Percentiles rank a stretch among this genome's conserved stretches.
Conservation (phyloP, 2,113 vertebrate species). For the Muntiacus muntjak region DNA sequence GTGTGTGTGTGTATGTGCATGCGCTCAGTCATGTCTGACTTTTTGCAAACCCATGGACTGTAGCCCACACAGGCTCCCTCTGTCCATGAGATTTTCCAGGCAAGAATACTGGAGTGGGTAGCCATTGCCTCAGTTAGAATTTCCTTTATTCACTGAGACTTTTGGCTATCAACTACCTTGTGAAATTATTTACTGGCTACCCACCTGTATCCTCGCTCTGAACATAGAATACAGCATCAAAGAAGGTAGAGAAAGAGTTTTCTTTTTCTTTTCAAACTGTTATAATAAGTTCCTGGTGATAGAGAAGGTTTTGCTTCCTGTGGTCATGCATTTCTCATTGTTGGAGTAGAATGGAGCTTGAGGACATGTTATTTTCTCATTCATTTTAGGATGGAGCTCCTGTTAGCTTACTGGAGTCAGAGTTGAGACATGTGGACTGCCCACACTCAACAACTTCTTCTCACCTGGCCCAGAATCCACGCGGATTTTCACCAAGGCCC, state of each 20-base stretch:
- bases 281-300: background rate
- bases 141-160: background rate
- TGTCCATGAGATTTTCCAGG: background rate
- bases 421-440: background rate
- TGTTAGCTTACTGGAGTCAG: background rate
- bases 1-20: fast-evolving
- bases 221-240: background rate
- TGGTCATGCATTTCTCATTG: background rate
- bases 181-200: background rate
- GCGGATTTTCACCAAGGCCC: background rate
- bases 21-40: fast-evolving
- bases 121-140: background rate
- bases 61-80: too few relatives aligned
- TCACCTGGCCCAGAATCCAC: background rate
- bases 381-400: background rate
- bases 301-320: background rate
- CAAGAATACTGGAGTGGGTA: background rate
- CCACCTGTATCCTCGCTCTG: background rate
- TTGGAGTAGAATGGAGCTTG: background rate
- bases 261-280: background rate
- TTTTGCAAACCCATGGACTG: background rate
- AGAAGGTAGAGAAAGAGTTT: background rate
- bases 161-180: background rate
- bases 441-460: background rate
- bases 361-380: background rate